phyloP scores from a whole-genome alignment of 1,140 invertebrate species.

The Meteorus sp. region DNA sequence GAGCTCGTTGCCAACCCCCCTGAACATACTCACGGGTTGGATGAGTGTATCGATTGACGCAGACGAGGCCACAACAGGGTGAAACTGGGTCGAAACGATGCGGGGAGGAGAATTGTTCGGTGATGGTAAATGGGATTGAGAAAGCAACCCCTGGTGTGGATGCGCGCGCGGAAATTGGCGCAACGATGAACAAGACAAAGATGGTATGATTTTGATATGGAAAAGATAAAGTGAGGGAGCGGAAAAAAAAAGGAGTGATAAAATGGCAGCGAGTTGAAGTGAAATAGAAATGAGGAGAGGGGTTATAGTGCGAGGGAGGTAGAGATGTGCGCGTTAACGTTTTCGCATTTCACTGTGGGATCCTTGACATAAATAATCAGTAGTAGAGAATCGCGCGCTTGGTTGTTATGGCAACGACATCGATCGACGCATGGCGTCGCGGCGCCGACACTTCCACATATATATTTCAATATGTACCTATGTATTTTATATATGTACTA shows the following conservation, averaged over 20 bases:
- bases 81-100: slow-evolving; percentile 56
- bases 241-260: too few species aligned
- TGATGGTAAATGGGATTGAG: background rate
- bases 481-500: too few species aligned
- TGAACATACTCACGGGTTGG: slow-evolving; percentile 17
- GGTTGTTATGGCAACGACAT: slow-evolving; percentile 53
- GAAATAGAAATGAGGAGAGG: background rate
- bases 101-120: slow-evolving; percentile 25
- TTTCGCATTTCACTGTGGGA: slow-evolving; percentile 50
- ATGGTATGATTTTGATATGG: too few species aligned
- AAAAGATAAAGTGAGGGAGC: too few species aligned
- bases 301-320: background rate
- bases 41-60: slow-evolving; percentile 51
- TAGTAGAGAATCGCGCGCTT: slow-evolving; percentile 50
- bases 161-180: slow-evolving; percentile 19
- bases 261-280: background rate
- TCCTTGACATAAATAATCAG: slow-evolving; percentile 60
- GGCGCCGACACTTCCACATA: slow-evolving; percentile 6
- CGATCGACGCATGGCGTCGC: slow-evolving; percentile 44
- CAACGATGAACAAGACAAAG: slow-evolving; percentile 2
- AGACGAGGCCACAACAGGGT: slow-evolving; percentile 45
- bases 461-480: slow-evolving; percentile 6
- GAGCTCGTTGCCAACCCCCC: background rate
- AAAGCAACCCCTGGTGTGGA: slow-evolving; percentile 1
- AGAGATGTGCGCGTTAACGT: slow-evolving; percentile 28